phyloP scores from a whole-genome alignment of 2,888 invertebrate genomes.

The Trichopoda pennipes region DNA sequence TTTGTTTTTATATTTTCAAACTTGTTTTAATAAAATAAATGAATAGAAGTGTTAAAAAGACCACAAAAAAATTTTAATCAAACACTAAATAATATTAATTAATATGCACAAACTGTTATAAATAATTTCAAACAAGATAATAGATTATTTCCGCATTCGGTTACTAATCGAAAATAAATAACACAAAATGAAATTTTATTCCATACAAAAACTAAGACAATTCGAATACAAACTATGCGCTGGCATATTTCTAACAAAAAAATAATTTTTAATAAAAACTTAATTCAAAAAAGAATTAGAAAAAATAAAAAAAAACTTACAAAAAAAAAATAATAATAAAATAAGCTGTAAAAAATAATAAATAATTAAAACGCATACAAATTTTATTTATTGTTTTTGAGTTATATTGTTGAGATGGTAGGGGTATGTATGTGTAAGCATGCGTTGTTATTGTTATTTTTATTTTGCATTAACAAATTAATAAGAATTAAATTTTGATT shows the following conservation, averaged over 20 bases:
- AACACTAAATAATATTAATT: constrained; percentile 53
- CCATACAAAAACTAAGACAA: constrained; percentile 30
- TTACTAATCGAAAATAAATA: constrained; percentile 48
- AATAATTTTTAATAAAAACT: constrained; percentile 13
- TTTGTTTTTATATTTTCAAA: constrained; percentile 13
- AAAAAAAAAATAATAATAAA: constrained; percentile 1
- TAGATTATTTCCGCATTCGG: constrained; percentile 67
- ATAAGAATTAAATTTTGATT: constrained; percentile 57
- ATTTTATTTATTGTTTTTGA: constrained; percentile 13
- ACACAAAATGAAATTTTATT: constrained; percentile 35
- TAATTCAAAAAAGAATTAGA: constrained; percentile 37
- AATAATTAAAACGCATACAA: constrained; percentile 63
- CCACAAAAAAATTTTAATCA: constrained; percentile 17
- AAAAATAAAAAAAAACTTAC: background rate
- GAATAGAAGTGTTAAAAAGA: constrained; percentile 17
- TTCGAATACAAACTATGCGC: constrained; percentile 21
- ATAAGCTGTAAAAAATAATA: constrained; percentile 36
- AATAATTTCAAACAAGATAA: constrained; percentile 65
- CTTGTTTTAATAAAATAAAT: constrained; percentile 24
- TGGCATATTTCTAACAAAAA: constrained; percentile 40
- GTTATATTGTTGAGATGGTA: background rate
- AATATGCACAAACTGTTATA: constrained; percentile 67
- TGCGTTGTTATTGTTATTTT: background rate
- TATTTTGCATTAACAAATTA: constrained; percentile 47
- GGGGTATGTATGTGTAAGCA: background rate